phyloP scores from a whole-genome alignment of 1,140 invertebrate species.

The Amphibalanus amphitrite region DNA sequence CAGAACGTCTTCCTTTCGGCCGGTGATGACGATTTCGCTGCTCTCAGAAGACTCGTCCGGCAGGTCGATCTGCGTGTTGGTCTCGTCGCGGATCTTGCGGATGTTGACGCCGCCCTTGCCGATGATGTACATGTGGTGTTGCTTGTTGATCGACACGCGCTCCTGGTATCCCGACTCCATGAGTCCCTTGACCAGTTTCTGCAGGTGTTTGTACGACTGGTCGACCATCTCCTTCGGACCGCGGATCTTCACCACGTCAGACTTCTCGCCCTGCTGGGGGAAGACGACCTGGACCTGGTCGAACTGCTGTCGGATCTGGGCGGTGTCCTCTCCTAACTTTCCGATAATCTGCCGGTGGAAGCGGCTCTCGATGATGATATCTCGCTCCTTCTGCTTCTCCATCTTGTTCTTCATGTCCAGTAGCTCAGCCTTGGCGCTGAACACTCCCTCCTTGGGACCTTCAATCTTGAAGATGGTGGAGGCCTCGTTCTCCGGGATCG shows the following conservation, averaged over 20 bases:
- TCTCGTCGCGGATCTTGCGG: conserved; percentile 80
- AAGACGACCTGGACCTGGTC: conserved; percentile 87
- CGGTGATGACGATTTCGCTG: conserved; percentile 82
- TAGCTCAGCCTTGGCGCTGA: conserved; percentile 58
- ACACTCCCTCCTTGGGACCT: conserved; percentile 69
- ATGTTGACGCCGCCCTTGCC: conserved; percentile 86
- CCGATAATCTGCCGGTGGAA: conserved; percentile 89
- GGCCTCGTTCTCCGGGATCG: conserved; percentile 69
- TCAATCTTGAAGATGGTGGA: conserved; percentile 77
- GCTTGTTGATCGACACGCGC: conserved; percentile 89
- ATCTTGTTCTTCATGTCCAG: conserved; percentile 67
- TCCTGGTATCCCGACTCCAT: conserved; percentile 64
- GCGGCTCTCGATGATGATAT: conserved; percentile 86
- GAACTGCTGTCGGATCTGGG: conserved; percentile 81
- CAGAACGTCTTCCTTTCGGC: conserved; percentile 73
- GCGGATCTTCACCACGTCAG: conserved; percentile 80
- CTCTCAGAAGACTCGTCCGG: conserved; percentile 68
- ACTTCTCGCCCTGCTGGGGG: conserved; percentile 72
- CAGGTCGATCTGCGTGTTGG: conserved; percentile 84
- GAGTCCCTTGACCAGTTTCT: conserved; percentile 73
- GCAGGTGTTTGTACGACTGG: conserved; percentile 70
- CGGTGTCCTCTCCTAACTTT: conserved; percentile 80
- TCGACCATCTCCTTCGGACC: conserved; percentile 94
- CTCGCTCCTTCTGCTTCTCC: conserved; percentile 88
- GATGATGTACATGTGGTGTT: conserved; percentile 93